Evolutionary conservation across 2,113 vertebrate species (phyloP).

Genomic region (Ancistrus triradiatus): DNA sequence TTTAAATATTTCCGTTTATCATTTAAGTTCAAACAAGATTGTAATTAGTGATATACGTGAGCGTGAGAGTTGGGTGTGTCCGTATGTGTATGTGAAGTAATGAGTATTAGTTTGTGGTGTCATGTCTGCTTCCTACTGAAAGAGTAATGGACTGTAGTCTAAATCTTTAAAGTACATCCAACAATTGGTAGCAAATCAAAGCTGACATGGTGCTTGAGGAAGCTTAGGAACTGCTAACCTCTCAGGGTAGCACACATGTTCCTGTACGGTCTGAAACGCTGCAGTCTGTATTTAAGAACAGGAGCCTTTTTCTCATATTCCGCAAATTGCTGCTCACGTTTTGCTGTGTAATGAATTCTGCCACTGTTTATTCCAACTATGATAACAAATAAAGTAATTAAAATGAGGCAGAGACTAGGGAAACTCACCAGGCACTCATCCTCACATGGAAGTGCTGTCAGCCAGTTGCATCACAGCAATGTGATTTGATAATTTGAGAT

Average conservation of each 20-base stretch:
- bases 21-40: conserved; percentile 71
- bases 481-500: conserved; percentile 42
- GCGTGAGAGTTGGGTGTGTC: too few species aligned
- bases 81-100: too few species aligned
- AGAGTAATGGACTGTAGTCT: too few species aligned
- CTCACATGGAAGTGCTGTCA: conserved; percentile 56
- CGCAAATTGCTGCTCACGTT: conserved; percentile 62
- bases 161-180: too few species aligned
- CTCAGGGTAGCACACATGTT: background rate
- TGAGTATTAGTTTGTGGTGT: too few species aligned
- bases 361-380: conserved; percentile 67
- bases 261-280: background rate
- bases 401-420: conserved; percentile 52
- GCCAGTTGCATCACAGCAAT: conserved; percentile 53
- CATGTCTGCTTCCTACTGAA: too few species aligned
- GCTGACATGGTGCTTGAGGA: too few species aligned
- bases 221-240: background rate
- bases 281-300: background rate
- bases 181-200: too few species aligned
- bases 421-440: too few species aligned
- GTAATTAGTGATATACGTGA: too few species aligned
- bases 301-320: conserved; percentile 45
- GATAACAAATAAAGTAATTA: conserved; percentile 73
- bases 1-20: conserved; percentile 72
- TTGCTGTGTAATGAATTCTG: conserved; percentile 70